A percentile compares a stretch with the other conserved stretches of the same genome.
Conservation (phyloP, 2,888 invertebrate genomes). For the Mechanitis messenoides region DNA sequence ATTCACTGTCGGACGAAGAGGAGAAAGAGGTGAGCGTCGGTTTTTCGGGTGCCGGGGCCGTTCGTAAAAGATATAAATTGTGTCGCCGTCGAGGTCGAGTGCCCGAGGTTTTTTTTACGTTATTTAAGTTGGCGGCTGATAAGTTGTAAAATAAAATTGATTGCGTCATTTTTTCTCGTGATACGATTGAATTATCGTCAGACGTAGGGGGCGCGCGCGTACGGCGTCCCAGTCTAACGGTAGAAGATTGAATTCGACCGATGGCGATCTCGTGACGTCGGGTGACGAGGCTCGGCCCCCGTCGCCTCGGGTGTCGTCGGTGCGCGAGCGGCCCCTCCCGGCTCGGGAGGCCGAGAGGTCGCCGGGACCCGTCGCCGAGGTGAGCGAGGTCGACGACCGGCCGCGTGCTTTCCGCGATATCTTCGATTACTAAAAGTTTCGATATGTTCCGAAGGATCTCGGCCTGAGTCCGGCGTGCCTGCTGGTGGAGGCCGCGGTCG, state of each 20-base stretch:
- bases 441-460: conserved; percentile 51
- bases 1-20: conserved; percentile 54
- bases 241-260: conserved; percentile 84
- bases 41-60: neutral
- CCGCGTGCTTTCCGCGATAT: neutral
- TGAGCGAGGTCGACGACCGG: conserved; percentile 25
- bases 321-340: conserved; percentile 12
- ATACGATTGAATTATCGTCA: conserved; percentile 29
- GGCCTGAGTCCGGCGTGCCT: conserved; percentile 86
- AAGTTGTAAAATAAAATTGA: neutral
- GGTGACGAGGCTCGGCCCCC: conserved; percentile 81
- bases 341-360: conserved; percentile 16
- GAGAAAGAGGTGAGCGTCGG: conserved; percentile 52
- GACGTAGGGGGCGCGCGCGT: conserved; percentile 81
- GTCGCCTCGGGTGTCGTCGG: conserved; percentile 51
- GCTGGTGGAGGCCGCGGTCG: conserved; percentile 89
- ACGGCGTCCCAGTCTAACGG: conserved; percentile 79
- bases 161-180: neutral
- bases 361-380: conserved; percentile 38
- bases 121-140: no score
- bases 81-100: neutral
- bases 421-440: neutral
- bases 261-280: conserved; percentile 84
- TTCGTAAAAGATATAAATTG: no score
- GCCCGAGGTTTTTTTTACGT: neutral